Base-by-base conservation (phyloP, 2,113 vertebrate genomes). In the Hippoglossus stenolepis region DNA sequence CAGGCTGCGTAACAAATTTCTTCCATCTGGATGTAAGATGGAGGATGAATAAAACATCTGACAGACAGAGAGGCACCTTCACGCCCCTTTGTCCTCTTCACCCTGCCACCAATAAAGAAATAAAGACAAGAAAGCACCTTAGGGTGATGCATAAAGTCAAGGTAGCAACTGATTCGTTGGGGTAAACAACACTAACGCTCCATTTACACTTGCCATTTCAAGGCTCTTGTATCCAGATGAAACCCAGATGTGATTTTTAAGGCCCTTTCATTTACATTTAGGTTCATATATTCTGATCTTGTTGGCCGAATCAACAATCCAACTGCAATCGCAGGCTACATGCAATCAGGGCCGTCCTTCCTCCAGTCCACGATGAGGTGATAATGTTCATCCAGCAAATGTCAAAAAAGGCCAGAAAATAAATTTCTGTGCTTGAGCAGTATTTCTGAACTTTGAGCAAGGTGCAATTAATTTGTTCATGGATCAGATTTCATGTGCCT, bases 41-140 rank as follows among this genome's bases (percentile, higher is more conserved):
- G 43, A 68, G 65, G 81, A 90, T 87, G 82, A 88, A 84, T 82
- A 87, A 85, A 91, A 78, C 87, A 88, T 87, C 80, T 90, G 89
- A 91, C 82, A 84, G 87, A 86, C 81, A 76, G 51, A 72, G 83
- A 79, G 78, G 84, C 85, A 88, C 57, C 75, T 84, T 84, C 64
- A 51, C 73, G 54, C 58, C 49, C 78, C 51, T 23, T 73, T 62
- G 43, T 21, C 76, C 66, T 83, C 66, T 82, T 67, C 64, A 84
- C 63, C 77, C 70, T 65, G 21, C 35, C 20, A 31, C n/a, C 62
- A 57, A 72, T 82, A 66, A 79, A 80, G 69, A 65, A 26, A 59
- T 66, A 51, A 60, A 78, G 24, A 65, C 35, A 40, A 67, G 18
- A 53, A 18, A 61, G 68, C 49, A 57, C 77, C 31, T 61, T 60